Conservation (phyloP, 2,888 invertebrate species). For the Linnaemya tessellans region DNA sequence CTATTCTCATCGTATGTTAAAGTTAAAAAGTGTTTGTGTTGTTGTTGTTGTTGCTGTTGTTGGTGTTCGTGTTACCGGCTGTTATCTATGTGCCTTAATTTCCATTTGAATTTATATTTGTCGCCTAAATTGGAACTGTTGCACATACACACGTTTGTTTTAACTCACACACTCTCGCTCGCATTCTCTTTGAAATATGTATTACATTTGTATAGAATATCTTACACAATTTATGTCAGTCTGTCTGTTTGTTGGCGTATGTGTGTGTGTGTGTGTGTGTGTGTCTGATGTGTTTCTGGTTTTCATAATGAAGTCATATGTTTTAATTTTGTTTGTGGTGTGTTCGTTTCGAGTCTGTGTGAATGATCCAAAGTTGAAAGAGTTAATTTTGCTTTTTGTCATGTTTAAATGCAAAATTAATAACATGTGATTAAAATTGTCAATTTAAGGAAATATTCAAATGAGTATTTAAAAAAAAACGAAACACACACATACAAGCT, state of each 20-base stretch:
- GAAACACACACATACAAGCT: constrained; percentile 23
- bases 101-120: constrained; percentile 74
- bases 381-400: constrained; percentile 55
- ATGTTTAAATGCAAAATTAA: constrained; percentile 71
- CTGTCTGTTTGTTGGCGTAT: neutral
- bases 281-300: constrained; percentile 56
- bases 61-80: constrained; percentile 48
- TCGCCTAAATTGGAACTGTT: constrained; percentile 75
- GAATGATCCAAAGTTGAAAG: constrained; percentile 40
- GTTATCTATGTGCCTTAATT: constrained; percentile 71
- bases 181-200: neutral
- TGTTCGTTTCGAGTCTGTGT: neutral
- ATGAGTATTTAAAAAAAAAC: constrained; percentile 56
- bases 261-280: neutral
- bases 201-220: constrained; percentile 15
- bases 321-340: constrained; percentile 36
- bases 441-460: constrained; percentile 72
- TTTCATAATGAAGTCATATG: constrained; percentile 72
- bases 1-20: constrained; percentile 47
- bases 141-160: constrained; percentile 55
- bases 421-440: constrained; percentile 72
- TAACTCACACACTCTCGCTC: neutral
- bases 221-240: constrained; percentile 21
- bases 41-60: too few species aligned
- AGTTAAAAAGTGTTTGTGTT: constrained; percentile 10